Evolutionary conservation across 2,797 vertebrate genomes (phyloP), one percentile per base, ranked within the genome.

Genomic region (Tolypeutes matacus): DNA sequence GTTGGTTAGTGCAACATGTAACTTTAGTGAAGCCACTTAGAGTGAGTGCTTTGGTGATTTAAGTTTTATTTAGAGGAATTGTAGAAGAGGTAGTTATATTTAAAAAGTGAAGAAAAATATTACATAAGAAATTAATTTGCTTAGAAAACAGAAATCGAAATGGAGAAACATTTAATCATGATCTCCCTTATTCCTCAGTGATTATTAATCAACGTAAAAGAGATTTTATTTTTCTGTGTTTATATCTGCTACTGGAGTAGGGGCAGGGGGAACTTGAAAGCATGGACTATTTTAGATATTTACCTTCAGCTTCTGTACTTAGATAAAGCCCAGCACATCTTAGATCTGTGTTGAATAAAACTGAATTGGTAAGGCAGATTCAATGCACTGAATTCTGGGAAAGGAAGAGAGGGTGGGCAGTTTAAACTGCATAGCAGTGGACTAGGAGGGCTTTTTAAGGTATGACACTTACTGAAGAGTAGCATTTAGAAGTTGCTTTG

Each of bases 71-170:
- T 80, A 86, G 77, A 93, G 72, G 77, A 60, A 29, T 53, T 87
- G 23, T 73, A 84, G 15, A 34, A n/a, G 56, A 75, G 23, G 10
- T 80, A 42, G 39, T 84, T 89, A 75, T 42, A 73, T 70, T 64
- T 95, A 51, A 81, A 89, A 70, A 51, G 3, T 42, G 0, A 89
- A n/a, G 49, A 53, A 70, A 93, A 89, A 64, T 87, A 34, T 77
- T 92, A 51, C 49, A 62, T 91, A n/a, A 60, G 25, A 27, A 76
- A 46, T 93, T 81, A 88, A 36, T 49, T 95, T 94, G 53, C n/a
- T 39, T 89, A 39, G 58, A 88, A 89, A 92, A 85, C 27, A 94
- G 42, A 87, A 67, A 49, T 89, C 29, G 60, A 93, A 93, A 75
- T 85, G 36, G 58, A 85, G n/a, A 93, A 75, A 64, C 39, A 67